phyloP scores from a whole-genome alignment of 2,113 vertebrate genomes.

The Indri indri region DNA sequence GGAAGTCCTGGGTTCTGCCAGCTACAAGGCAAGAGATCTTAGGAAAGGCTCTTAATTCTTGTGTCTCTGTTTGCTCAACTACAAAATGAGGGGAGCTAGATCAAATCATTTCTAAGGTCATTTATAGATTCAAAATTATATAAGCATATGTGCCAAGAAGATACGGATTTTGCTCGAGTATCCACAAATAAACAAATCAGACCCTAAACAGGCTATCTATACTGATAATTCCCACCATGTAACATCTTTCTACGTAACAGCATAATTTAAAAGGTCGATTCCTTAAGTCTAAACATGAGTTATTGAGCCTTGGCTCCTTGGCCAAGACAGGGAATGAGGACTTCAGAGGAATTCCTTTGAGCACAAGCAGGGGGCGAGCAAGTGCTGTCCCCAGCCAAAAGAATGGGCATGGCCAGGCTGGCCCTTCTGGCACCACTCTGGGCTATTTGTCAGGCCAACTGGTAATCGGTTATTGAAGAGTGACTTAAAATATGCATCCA shows the following conservation, averaged over 20 bases:
- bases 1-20: background rate
- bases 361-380: background rate
- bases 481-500: background rate
- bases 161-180: background rate
- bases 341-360: background rate
- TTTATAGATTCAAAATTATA: background rate
- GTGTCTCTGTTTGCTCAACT: background rate
- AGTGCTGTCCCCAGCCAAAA: background rate
- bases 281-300: background rate
- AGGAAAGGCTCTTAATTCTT: background rate
- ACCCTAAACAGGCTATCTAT: background rate
- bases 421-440: background rate
- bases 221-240: background rate
- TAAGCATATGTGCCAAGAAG: background rate
- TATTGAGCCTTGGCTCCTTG: background rate
- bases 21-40: background rate
- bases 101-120: background rate
- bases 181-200: background rate
- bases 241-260: background rate
- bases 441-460: background rate
- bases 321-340: too few species aligned
- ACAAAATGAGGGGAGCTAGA: background rate
- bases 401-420: background rate
- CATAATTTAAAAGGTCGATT: background rate
- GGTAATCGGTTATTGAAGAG: background rate